Evolutionary conservation across 53 echinoderm and acorn worm species (phyloP).

Genomic region (Henricia sp.): DNA sequence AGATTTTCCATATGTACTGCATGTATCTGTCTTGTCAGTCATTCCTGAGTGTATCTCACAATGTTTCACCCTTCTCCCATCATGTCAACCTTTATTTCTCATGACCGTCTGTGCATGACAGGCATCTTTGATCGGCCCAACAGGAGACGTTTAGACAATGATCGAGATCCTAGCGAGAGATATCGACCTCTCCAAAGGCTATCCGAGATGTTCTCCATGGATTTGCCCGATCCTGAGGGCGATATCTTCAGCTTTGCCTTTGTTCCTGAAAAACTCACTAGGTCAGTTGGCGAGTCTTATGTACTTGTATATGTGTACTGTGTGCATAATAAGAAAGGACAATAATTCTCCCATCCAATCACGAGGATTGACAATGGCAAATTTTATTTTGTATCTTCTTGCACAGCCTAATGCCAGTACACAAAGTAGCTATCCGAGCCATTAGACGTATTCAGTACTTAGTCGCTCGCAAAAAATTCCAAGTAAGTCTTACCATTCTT

Average conservation of each 20-base stretch:
- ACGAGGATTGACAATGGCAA: neutral
- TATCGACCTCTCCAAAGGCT: constrained; percentile 59
- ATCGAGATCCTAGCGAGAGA: constrained; percentile 59
- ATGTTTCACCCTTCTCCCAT: too few relatives aligned
- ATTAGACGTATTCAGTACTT: constrained; percentile 93
- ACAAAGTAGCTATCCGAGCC: constrained; percentile 96
- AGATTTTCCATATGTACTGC: too few relatives aligned
- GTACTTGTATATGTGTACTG: neutral
- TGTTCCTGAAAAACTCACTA: constrained; percentile 92
- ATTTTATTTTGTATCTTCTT: constrained; percentile 1
- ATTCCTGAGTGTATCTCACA: too few relatives aligned
- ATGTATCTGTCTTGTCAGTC: too few relatives aligned
- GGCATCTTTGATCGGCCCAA: constrained; percentile 72
- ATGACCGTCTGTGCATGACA: constrained; percentile 13
- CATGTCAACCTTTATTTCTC: neutral
- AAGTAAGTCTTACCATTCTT: too few relatives aligned
- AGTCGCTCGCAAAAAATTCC: constrained; percentile 96
- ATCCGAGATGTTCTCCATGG: constrained; percentile 76
- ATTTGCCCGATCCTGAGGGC: constrained; percentile 73
- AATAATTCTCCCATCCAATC: neutral
- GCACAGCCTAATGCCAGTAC: constrained; percentile 85
- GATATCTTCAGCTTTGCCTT: constrained; percentile 88
- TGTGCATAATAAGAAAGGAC: neutral
- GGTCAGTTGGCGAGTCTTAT: constrained; percentile 38
- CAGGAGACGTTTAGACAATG: constrained; percentile 69